Evolutionary conservation across 2,888 invertebrate species (phyloP), one percentile per base, ranked within the genome.

Genomic region (Nemapogon koenigi): DNA sequence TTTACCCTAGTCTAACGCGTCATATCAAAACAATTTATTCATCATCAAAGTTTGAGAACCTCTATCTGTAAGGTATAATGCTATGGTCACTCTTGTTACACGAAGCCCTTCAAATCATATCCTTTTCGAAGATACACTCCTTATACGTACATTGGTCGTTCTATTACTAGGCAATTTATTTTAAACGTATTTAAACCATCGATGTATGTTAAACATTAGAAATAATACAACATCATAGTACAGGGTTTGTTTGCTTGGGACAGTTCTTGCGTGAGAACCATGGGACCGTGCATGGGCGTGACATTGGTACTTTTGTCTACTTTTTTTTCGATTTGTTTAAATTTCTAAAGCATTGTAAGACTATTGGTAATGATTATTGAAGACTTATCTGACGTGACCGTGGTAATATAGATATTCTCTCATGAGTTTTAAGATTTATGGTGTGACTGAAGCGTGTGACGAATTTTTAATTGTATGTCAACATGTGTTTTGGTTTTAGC

Each of bases 281-380:
- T 54, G 53, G 65, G 62, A 67, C 66, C 69, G 72, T 15, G 35
- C 73, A 73, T 71, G 65, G 71, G 73, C 75, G 76, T 78, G 76
- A 75, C 76, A 73, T 72, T 58, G 65, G 58, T 57, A 55, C 59
- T 68, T 70, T 71, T 68, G 68, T 69, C 50, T 56, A 51, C 42
- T 46, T 36, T 42, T 47, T 50, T 55, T 56, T 58, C 56, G 52
- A 52, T 56, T 39, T 39, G 39, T 42, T 39, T 60, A 55, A 57
- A 60, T 64, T 66, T 65, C 62, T 62, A 52, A 55, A 55, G 57
- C 58, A 31, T 16, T 16, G 36, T 36, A 37, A 61, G 61, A 36
- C 35, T 62, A 64, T 68, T 52, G 60, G 60, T 70, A 68, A 70
- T 70, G 57, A 59, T 55, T 58, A 53, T 57, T 37, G 41, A 45